Base-by-base conservation (phyloP, 2,113 vertebrate species). In the Heloderma charlesbogerti region DNA sequence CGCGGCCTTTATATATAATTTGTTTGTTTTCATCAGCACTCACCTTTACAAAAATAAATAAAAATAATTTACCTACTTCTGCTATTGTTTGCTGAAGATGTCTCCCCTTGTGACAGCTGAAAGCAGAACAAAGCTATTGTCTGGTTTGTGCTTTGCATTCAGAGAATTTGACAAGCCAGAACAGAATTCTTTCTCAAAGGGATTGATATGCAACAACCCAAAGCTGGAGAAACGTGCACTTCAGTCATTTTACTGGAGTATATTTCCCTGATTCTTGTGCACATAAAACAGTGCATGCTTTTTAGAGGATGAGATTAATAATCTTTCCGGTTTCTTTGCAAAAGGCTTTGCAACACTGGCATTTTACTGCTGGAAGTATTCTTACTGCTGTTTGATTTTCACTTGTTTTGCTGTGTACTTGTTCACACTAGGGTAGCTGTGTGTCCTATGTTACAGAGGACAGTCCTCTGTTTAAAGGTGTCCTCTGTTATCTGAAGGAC, bases 31-130 rank as follows among this genome's bases (percentile, higher is more conserved):
- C 79, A 60, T 72, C 67, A 69, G 2, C 54, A 27, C 16, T 5
- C 29, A 7, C 5, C 3, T 31, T 71, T 45, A 5, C 29, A 45
- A 6, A 72, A 85, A 89, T 84, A 84, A 57, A 63, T n/a, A 82
- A 63, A 63, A 83, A 92, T 60, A 88, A 91, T 84, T 27, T 40
- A 93, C 54, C 85, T 91, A 0, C 12, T 91, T 91, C 75, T 15
- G 60, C 43, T 10, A 75, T 88, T 79, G 29, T 88, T 31, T 88
- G 40, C 87, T 54, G 87, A 69, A 69, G 43, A 81, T 8, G 43
- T 79, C 83, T 80, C 43, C 25, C 48, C 10, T 31, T 34, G 45
- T 15, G 80, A 40, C 3, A 12, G 43, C 74, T 93, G 67, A 51
- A 89, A 12, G 9, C 18, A 37, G 37, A 81, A 89, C 43, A 84